Conservation (phyloP, 2,113 vertebrate species). For the Heliornis fulica region DNA sequence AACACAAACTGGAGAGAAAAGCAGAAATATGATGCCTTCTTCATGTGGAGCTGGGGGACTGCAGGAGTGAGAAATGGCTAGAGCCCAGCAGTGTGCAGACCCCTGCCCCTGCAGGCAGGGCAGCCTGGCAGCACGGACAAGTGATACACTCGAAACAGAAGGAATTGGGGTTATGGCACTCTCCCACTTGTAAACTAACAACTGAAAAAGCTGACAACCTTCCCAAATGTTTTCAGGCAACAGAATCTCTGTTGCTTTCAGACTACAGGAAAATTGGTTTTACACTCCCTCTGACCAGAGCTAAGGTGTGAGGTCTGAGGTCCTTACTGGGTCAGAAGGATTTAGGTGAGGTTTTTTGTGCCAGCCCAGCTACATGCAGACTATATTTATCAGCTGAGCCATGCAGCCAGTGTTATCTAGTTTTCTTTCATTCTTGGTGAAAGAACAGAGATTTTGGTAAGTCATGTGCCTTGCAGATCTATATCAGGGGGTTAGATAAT, state of each 20-base stretch:
- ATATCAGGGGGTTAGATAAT: background rate
- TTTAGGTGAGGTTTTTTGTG: background rate
- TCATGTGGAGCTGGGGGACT: background rate
- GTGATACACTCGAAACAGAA: background rate
- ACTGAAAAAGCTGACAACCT: background rate
- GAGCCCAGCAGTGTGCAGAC: background rate
- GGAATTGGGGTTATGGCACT: background rate
- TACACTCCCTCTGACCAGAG: background rate
- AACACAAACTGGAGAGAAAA: background rate
- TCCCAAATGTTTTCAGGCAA: background rate
- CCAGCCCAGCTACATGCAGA: background rate
- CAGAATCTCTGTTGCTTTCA: background rate
- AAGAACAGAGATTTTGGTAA: background rate
- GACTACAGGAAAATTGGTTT: background rate
- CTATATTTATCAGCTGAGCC: background rate
- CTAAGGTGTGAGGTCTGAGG: too few relatives aligned
- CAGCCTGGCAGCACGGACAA: background rate
- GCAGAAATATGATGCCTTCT: background rate
- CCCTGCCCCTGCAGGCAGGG: too few relatives aligned
- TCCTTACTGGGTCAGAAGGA: background rate
- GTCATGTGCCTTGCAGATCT: background rate
- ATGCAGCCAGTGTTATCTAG: background rate
- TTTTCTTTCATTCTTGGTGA: background rate
- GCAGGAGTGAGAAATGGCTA: fast-evolving
- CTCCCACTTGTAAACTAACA: background rate